Percentiles rank a stretch among this genome's conserved stretches.
Conservation (phyloP, 2,888 invertebrate genomes). For the Micropterix aruncella region DNA sequence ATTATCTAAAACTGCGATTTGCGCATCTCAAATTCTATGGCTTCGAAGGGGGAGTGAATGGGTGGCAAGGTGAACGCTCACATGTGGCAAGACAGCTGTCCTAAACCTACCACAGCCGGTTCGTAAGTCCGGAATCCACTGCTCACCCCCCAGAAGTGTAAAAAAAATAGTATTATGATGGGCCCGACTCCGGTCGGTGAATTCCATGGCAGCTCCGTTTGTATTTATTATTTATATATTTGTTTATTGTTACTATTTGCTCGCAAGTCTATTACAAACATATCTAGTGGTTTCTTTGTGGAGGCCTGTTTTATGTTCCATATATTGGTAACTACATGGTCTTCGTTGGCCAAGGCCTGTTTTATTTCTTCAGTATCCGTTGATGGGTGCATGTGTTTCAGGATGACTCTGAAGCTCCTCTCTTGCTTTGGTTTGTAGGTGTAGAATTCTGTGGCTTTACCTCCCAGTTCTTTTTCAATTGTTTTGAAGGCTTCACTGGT, state of each 20-base stretch:
- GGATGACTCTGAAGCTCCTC: constrained; percentile 5
- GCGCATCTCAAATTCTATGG: too few relatives aligned
- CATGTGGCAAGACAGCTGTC: too few relatives aligned
- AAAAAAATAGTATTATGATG: too few relatives aligned
- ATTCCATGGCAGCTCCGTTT: too few relatives aligned
- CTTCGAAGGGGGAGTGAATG: too few relatives aligned
- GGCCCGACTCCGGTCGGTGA: too few relatives aligned
- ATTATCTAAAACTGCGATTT: too few relatives aligned
- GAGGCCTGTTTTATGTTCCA: constrained; percentile 10
- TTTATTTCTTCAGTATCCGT: constrained; percentile 9
- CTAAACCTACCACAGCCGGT: too few relatives aligned
- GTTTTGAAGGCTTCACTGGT: neutral
- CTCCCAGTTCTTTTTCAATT: constrained; percentile 4
- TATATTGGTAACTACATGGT: constrained; percentile 8
- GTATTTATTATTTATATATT: too few relatives aligned
- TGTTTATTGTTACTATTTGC: constrained; percentile 6
- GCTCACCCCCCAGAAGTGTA: too few relatives aligned
- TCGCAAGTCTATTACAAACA: constrained; percentile 9
- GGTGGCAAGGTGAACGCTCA: too few relatives aligned
- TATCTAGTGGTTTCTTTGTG: constrained; percentile 9
- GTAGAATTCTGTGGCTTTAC: constrained; percentile 4
- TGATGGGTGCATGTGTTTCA: constrained; percentile 9
- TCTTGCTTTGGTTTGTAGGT: constrained; percentile 6
- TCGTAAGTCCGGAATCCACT: too few relatives aligned
- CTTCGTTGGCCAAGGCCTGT: constrained; percentile 7